Percentiles rank a stretch among this genome's conserved stretches.
phyloP scores from a whole-genome alignment of 2,797 vertebrate species.

The Poecilia picta region DNA sequence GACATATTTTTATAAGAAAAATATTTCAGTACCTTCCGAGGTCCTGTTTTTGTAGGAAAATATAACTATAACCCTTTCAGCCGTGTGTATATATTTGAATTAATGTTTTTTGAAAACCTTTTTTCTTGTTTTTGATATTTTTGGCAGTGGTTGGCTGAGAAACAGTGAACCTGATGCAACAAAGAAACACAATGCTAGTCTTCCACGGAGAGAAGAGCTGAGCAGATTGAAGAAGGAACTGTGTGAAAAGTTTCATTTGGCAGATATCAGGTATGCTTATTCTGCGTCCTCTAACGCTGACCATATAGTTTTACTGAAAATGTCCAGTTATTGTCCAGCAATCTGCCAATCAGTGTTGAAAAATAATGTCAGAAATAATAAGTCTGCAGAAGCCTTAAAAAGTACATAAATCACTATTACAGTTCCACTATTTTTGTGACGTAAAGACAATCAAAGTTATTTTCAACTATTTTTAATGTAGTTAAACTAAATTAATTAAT shows the following conservation, averaged over 20 bases:
- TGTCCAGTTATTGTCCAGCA: background rate
- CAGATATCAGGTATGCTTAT: conserved; percentile 87
- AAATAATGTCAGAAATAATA: background rate
- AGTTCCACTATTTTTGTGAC: background rate
- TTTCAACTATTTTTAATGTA: background rate
- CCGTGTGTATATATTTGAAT: background rate
- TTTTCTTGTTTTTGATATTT: conserved; percentile 7
- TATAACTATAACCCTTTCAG: background rate
- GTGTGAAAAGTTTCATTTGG: conserved; percentile 83
- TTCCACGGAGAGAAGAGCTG: conserved; percentile 89
- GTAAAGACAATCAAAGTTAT: background rate
- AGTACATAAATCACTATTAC: background rate
- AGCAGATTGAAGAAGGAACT: conserved; percentile 87
- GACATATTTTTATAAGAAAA: background rate
- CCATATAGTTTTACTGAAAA: background rate
- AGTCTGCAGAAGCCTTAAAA: background rate
- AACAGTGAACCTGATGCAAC: conserved; percentile 84
- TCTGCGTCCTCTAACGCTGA: background rate
- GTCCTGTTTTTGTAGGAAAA: background rate
- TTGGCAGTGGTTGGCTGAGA: conserved; percentile 89
- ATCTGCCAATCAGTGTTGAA: background rate
- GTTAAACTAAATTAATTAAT: no score
- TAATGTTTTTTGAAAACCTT: background rate
- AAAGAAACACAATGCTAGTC: conserved; percentile 86
- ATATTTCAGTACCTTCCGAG: background rate